Percentiles rank a stretch among this genome's conserved stretches.
Evolutionary conservation across 2,888 invertebrate genomes (phyloP).

Genomic region (Aphodius sticticus): DNA sequence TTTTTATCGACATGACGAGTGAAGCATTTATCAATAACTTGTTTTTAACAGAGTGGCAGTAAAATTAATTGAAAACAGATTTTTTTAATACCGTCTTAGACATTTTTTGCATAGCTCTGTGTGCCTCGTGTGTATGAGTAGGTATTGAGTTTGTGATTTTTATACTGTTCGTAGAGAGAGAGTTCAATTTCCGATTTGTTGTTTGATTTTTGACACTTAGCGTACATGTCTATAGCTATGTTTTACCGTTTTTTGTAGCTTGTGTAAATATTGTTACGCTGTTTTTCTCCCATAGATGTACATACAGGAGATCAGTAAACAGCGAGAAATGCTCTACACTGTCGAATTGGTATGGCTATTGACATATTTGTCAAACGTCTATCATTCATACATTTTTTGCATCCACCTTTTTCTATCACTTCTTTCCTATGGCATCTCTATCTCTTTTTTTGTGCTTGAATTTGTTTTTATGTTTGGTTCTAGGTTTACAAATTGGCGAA

Average conservation of each 20-base stretch:
- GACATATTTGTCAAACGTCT: slow-evolving; percentile 42
- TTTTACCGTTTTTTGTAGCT: slow-evolving; percentile 43
- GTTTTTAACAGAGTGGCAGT: neutral
- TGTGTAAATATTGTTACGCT: slow-evolving; percentile 59
- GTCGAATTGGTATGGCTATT: slow-evolving; percentile 79
- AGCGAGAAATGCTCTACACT: slow-evolving; percentile 83
- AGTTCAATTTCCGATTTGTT: too few relatives aligned
- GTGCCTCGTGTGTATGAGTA: slow-evolving; percentile 30
- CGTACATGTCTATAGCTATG: slow-evolving; percentile 37
- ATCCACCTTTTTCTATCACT: slow-evolving; percentile 32
- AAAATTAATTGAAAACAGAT: neutral
- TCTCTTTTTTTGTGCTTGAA: slow-evolving; percentile 35
- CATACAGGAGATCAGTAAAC: slow-evolving; percentile 90
- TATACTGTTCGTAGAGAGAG: slow-evolving; percentile 12
- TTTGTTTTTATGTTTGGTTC: slow-evolving; percentile 28
- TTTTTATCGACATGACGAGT: neutral
- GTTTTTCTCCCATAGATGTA: slow-evolving; percentile 75
- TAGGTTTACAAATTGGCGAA: slow-evolving; percentile 33
- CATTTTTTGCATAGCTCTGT: slow-evolving; percentile 8
- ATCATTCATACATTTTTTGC: slow-evolving; percentile 40
- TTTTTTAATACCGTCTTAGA: neutral
- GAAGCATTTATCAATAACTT: neutral
- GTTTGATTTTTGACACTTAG: slow-evolving; percentile 34
- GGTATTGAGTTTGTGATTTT: slow-evolving; percentile 28
- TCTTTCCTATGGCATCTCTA: slow-evolving; percentile 34